phyloP scores from a whole-genome alignment of 53 echinoderm and acorn worm species.

The Holothuria leucospilota region DNA sequence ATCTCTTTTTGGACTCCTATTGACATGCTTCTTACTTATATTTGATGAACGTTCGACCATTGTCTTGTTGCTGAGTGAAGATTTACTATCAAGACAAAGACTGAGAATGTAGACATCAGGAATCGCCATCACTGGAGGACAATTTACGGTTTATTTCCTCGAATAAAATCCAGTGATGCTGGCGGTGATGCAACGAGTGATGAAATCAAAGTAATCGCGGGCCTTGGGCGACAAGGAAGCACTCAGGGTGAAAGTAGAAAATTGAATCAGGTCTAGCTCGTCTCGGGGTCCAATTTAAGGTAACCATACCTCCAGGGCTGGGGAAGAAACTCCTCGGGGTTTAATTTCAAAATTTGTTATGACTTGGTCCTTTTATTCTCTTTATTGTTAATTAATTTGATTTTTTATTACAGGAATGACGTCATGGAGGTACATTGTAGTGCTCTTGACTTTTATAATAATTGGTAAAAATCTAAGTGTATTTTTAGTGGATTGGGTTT shows the following conservation, averaged over 20 bases:
- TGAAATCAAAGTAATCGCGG: constrained; percentile 43
- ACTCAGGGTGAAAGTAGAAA: constrained; percentile 38
- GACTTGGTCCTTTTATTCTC: constrained; percentile 45
- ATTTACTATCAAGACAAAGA: constrained; percentile 20
- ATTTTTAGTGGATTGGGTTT: background rate
- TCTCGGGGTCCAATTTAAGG: constrained; percentile 54
- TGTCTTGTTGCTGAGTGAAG: no score
- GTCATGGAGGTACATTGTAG: constrained; percentile 37
- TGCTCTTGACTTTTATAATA: constrained; percentile 40
- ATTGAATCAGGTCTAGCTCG: constrained; percentile 42
- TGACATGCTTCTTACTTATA: no score
- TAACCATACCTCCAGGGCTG: constrained; percentile 29
- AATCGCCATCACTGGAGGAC: constrained; percentile 29
- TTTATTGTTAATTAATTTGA: constrained; percentile 56
- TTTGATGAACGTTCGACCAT: no score
- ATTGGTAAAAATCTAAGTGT: constrained; percentile 20
- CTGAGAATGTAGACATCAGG: constrained; percentile 11
- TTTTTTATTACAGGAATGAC: constrained; percentile 37
- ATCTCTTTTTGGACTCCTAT: no score
- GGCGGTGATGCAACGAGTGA: constrained; percentile 1
- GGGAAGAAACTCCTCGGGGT: constrained; percentile 31
- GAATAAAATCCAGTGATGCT: constrained; percentile 20
- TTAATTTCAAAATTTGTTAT: constrained; percentile 46
- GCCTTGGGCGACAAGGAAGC: constrained; percentile 40
- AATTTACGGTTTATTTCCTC: constrained; percentile 36